Evolutionary conservation across 2,113 vertebrate genomes (phyloP).

Genomic region (Fregetta grallaria): DNA sequence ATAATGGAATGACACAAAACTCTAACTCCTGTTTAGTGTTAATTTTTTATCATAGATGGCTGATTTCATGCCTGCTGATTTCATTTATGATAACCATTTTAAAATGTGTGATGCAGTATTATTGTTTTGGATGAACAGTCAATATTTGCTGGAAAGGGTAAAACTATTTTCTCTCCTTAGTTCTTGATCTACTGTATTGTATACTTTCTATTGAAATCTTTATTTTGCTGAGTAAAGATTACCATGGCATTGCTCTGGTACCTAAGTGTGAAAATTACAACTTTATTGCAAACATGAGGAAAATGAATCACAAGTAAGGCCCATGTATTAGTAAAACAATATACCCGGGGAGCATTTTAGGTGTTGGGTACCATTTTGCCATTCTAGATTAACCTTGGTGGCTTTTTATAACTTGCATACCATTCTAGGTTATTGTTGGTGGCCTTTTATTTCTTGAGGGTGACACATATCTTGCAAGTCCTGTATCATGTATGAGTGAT

Average conservation of each 20-base stretch:
- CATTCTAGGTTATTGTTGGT: not conserved
- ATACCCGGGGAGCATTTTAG: not conserved
- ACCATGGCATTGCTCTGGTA: not conserved
- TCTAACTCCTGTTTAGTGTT: not conserved
- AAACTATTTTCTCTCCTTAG: not conserved
- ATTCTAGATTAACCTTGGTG: not conserved
- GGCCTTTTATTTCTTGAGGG: not conserved
- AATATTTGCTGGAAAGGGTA: not conserved
- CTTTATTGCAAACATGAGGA: not conserved
- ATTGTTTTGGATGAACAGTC: not conserved
- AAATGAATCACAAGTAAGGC: not conserved
- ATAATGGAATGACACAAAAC: not conserved
- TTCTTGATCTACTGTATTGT: not conserved
- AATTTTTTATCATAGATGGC: not conserved
- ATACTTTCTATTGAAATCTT: not conserved
- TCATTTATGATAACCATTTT: not conserved
- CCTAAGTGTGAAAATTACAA: not conserved
- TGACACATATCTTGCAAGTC: not conserved
- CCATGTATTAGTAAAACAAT: not conserved
- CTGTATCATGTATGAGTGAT: not conserved
- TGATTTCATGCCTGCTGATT: not conserved
- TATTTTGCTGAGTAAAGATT: not conserved
- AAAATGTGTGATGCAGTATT: not conserved
- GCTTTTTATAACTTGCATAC: not conserved
- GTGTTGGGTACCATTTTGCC: not conserved